Evolutionary conservation across 2,113 vertebrate species (phyloP), one percentile per base, ranked within the genome.

Genomic region (Mesoclemmys tuberculata): DNA sequence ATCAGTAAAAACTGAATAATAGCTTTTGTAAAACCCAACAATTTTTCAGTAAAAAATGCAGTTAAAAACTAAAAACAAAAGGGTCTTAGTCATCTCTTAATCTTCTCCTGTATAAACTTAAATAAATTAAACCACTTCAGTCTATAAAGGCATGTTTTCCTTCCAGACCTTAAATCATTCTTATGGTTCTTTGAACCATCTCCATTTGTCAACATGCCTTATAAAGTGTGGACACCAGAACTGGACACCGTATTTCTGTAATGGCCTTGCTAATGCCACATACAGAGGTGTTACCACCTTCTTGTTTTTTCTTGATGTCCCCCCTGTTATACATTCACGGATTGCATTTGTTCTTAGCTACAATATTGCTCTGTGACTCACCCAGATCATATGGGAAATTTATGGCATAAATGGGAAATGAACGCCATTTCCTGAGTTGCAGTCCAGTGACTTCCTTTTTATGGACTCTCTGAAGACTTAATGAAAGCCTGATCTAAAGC

Each of bases 401-500:
- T 82, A 35, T 93, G 54, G 89, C 49, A 81, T 21, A 81, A 94
- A 90, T 49, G 89, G 87, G 88, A 96, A 92, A 93, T 41, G 80
- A 95, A 31, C 16, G 92, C 44, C 4, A 80, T 92, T 94, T 96
- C 87, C 56, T 64, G 84, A 95, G 94, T 90, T 21, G 35, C 74
- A 84, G 64, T 82, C 71, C 82, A 74, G 81, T 0, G 0, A 91
- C 94, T 94, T 91, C 52, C 58, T 92, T 16, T 41, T 68, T 90
- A 49, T 68, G 88, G 88, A 89, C 78, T 84, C 78, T 54, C 64
- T 90, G 81, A 52, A 92, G 95, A 95, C 91, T 80, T 95, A 86
- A 86, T 94, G 94, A 54, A 35, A 55, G 46, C 80, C 83, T 95
- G 91, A 92, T 91, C 64, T 1, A 2, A 92, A 93, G 54, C 88